A percentile compares a stretch with the other conserved stretches of the same genome.
Conservation (phyloP, 2,888 invertebrate species). For the Drosophila mimetica region DNA sequence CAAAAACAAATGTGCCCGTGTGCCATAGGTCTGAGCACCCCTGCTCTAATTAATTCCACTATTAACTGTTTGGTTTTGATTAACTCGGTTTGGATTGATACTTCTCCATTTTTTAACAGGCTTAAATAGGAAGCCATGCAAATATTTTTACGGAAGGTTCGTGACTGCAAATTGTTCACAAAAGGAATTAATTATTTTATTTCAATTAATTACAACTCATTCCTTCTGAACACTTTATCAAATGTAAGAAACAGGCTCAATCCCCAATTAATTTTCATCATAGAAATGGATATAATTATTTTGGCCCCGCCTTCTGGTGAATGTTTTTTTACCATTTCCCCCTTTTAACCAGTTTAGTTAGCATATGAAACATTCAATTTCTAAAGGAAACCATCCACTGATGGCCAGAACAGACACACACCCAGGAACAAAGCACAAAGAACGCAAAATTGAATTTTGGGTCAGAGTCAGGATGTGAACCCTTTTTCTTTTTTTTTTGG, state of each 20-base stretch:
- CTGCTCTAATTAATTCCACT: conserved; percentile 67
- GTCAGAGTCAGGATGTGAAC: conserved; percentile 31
- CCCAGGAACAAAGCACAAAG: conserved; percentile 37
- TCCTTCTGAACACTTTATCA: conserved; percentile 35
- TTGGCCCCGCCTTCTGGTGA: conserved; percentile 38
- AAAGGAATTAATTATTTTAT: background rate
- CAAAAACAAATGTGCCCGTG: too few species aligned
- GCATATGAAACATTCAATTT: conserved; percentile 53
- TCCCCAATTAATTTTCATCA: conserved; percentile 72
- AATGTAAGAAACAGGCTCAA: conserved; percentile 49
- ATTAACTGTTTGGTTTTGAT: conserved; percentile 51
- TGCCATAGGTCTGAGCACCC: too few species aligned
- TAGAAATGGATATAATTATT: conserved; percentile 68
- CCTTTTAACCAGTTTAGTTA: conserved; percentile 19
- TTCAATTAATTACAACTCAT: background rate
- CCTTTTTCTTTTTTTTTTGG: conserved; percentile 35
- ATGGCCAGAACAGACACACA: conserved; percentile 9
- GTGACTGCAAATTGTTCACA: background rate
- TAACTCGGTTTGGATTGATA: conserved; percentile 62
- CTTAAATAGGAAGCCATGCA: conserved; percentile 16
- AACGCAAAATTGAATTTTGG: conserved; percentile 71
- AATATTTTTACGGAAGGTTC: too few species aligned
- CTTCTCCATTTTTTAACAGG: conserved; percentile 54
- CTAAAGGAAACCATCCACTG: conserved; percentile 53
- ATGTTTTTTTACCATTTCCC: conserved; percentile 24